Conservation (phyloP, 2,888 invertebrate genomes). For the Beris morrisii region DNA sequence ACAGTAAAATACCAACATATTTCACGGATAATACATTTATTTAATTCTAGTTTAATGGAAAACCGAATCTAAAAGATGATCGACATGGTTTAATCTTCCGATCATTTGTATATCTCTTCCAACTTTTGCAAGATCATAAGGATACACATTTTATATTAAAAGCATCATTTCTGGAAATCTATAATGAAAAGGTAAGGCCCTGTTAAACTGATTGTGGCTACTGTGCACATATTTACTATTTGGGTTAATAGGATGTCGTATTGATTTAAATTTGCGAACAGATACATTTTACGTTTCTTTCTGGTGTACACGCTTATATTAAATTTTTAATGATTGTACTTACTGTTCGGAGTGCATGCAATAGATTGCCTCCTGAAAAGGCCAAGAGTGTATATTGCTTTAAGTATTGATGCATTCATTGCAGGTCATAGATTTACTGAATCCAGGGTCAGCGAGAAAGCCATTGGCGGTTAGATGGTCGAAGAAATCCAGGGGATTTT, state of each 20-base stretch:
- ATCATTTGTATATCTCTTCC: conserved; percentile 87
- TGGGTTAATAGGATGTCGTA: conserved; percentile 28
- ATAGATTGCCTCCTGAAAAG: too few relatives aligned
- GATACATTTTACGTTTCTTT: too few relatives aligned
- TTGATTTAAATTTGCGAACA: background rate
- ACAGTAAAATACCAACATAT: background rate
- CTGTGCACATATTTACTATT: too few relatives aligned
- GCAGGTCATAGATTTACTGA: conserved; percentile 91
- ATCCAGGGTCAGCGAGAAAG: conserved; percentile 75
- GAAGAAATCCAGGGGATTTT: conserved; percentile 89
- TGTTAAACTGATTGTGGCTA: too few relatives aligned
- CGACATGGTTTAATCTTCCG: conserved; percentile 88
- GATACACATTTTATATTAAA: conserved; percentile 82
- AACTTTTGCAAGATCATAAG: conserved; percentile 74
- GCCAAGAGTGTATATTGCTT: background rate
- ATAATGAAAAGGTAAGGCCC: conserved; percentile 86
- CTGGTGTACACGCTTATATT: too few relatives aligned
- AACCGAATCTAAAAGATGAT: conserved; percentile 67
- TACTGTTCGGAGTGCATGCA: too few relatives aligned
- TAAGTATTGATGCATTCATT: conserved; percentile 30
- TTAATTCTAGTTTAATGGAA: conserved; percentile 62
- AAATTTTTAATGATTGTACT: too few relatives aligned
- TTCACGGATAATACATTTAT: background rate
- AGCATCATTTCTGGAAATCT: conserved; percentile 94
- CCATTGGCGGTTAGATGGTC: conserved; percentile 92